Conservation (phyloP, 2,888 invertebrate species). For the Diabrotica balteata region DNA sequence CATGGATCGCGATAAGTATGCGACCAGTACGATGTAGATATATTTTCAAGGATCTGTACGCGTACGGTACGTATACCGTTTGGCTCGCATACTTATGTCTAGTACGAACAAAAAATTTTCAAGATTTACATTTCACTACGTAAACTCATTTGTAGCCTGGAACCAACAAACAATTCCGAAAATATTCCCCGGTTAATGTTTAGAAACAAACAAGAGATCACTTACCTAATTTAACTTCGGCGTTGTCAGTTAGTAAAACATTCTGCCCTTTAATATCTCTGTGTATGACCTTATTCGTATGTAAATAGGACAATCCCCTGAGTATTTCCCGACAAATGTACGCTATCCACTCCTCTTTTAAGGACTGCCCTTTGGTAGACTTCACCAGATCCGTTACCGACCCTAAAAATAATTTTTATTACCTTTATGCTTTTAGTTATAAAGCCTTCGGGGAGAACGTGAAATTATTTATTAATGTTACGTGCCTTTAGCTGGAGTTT, state of each 20-base stretch:
- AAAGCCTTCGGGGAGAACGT: neutral
- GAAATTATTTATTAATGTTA: too few relatives aligned
- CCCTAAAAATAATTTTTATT: constrained; percentile 61
- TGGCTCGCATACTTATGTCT: too few relatives aligned
- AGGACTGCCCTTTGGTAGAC: constrained; percentile 96
- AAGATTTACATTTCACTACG: too few relatives aligned
- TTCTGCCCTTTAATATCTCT: constrained; percentile 99
- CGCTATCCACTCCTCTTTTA: constrained; percentile 99
- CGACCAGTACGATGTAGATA: too few relatives aligned
- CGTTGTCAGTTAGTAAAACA: constrained; percentile 98
- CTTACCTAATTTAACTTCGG: constrained; percentile 96
- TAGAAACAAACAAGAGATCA: constrained; percentile 6
- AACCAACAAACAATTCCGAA: too few relatives aligned
- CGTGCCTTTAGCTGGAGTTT: too few relatives aligned
- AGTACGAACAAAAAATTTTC: too few relatives aligned
- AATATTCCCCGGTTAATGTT: too few relatives aligned
- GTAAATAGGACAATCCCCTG: constrained; percentile 95
- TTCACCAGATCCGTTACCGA: constrained; percentile 99
- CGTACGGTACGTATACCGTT: too few relatives aligned
- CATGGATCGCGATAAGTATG: too few relatives aligned
- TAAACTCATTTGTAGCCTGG: too few relatives aligned
- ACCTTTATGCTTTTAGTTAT: neutral
- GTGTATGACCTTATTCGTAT: constrained; percentile 99
- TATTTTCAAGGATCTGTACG: too few relatives aligned
- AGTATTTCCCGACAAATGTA: constrained; percentile 97